Conservation (phyloP, 2,113 vertebrate species). For the Centropus unirufus region DNA sequence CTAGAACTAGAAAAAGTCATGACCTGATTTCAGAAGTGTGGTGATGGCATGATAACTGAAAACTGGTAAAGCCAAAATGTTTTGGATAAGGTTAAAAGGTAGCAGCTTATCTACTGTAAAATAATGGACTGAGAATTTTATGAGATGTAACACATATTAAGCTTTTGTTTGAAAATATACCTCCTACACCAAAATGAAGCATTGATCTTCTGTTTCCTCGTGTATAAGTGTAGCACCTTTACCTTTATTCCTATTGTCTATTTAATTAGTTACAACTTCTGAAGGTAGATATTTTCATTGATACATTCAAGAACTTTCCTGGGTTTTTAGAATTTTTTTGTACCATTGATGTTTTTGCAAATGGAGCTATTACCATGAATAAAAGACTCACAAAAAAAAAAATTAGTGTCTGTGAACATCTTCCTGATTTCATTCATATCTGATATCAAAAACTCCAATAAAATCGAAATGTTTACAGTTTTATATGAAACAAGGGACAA, state of each 20-base stretch:
- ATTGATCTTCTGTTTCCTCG: not conserved
- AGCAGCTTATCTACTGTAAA: not conserved
- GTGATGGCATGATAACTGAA: not conserved
- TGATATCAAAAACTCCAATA: conserved; percentile 23
- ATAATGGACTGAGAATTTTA: not conserved
- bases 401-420: not conserved
- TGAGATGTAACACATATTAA: not conserved
- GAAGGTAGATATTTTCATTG: not conserved
- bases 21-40: not conserved
- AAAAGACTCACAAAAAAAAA: not conserved
- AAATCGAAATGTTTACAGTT: not conserved
- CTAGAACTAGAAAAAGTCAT: not conserved
- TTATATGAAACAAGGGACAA: not conserved
- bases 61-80: not conserved
- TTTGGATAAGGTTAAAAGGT: not conserved
- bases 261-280: not conserved
- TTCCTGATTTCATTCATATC: conserved; percentile 4
- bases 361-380: conserved; percentile 7
- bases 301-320: not conserved
- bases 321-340: not conserved
- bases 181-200: not conserved
- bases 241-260: not conserved
- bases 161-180: not conserved
- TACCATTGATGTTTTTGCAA: not conserved
- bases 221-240: not conserved